Evolutionary conservation across 1,140 invertebrate species (phyloP), one percentile per base, ranked within the genome.

Genomic region (Pseudomyrmex pallidus): DNA sequence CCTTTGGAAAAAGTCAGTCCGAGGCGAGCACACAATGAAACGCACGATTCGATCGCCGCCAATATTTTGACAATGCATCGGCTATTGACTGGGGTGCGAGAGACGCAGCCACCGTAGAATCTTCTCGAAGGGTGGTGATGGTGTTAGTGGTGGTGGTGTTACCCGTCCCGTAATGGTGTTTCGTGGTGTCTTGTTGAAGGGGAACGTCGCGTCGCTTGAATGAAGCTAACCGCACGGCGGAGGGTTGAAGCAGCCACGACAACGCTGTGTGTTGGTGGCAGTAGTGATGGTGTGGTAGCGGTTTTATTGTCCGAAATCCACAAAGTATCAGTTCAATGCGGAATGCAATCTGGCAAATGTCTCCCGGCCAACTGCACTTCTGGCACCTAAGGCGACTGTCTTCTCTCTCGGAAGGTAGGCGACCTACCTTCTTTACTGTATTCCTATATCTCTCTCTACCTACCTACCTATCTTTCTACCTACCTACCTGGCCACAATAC

Each of bases 31-130:
- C 76, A 90, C 90, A 92, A 92, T 90, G 89, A 90, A 46, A 62
- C 77, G 66, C 20, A 66, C 88, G 82, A 91, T 89, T 80, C 90
- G 93, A 93, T 93, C 92, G 90, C 91, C 91, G 90, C 74, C 93
- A 94, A 94, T 94, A 94, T 94, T 94, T 94, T 94, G 93, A 94
- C 93, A 94, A 93, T 94, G 90, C 91, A 91, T 86, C 88, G 89
- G 87, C 90, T 89, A 93, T 93, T 92, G 90, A 91, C 68, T 59
- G 9, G 61, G 17, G 77, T 20, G 20, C 59, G 50, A 82, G 7
- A 73, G 59, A 78, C 66, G 63, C 80, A 17, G 87, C 86, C 78
- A 84, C 85, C 63, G 68, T 82, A 64, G 74, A 83, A 86, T 86
- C 78, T 80, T 66, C 68, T 62, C 12, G 76, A 56, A 83, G 86